These are phyloP conservation scores for Mesorhabditis sp. DNA, from an alignment of 2,888 invertebrate species.

Conservation along the genomic window DNA sequence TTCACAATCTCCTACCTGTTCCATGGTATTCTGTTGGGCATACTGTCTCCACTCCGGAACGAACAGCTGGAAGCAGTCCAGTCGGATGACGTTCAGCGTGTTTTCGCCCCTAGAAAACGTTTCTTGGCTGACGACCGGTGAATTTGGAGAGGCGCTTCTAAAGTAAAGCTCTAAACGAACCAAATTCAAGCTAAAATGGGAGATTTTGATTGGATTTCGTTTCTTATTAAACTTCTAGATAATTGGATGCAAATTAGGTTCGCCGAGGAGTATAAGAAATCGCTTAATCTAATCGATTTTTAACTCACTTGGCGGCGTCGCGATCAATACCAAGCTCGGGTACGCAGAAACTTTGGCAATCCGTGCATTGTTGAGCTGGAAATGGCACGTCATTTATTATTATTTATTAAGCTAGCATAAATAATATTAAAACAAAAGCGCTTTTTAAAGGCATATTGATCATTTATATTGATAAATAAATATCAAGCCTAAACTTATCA, in stretches of 20 bases:
- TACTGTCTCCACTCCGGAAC: slow-evolving; percentile 55
- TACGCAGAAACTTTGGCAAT: slow-evolving; percentile 55
- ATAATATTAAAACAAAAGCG: no score
- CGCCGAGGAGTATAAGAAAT: no score
- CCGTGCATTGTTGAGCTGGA: slow-evolving; percentile 46
- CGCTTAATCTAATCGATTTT: neutral
- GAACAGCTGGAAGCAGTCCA: slow-evolving; percentile 53
- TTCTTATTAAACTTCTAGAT: no score
- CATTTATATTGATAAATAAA: no score
- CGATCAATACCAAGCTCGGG: slow-evolving; percentile 50
- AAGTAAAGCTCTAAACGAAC: no score
- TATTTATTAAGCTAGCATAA: neutral
- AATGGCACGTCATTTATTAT: neutral
- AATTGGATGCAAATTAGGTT: no score
- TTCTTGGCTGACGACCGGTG: neutral
- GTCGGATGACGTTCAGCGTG: slow-evolving; percentile 46
- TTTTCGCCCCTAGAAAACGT: slow-evolving; percentile 19
- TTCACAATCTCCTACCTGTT: slow-evolving; percentile 25
- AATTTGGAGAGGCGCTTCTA: no score
- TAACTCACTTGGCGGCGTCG: slow-evolving; percentile 5
- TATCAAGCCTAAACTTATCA: no score
- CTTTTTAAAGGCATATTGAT: no score
- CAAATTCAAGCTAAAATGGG: no score
- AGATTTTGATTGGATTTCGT: neutral
- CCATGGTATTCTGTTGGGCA: slow-evolving; percentile 40